phyloP scores from a whole-genome alignment of 53 echinoderm and acorn worm genomes.

The Stichopus horrens region DNA sequence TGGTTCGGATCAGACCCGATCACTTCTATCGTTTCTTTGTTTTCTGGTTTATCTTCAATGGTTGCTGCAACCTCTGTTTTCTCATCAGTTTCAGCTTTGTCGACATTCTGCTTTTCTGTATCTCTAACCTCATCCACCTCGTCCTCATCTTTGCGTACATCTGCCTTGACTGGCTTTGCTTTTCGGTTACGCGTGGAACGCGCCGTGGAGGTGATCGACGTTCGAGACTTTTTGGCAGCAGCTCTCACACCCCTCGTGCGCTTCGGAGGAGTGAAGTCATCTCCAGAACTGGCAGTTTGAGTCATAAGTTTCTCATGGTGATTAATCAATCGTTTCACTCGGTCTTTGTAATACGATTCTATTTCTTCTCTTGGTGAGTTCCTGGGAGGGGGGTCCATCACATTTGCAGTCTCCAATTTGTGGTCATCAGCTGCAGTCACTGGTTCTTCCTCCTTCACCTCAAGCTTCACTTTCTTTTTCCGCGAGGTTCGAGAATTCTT shows the following conservation, averaged over 20 bases:
- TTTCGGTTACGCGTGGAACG: constrained; percentile 7
- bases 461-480: constrained; percentile 6
- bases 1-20: not conserved
- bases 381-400: constrained; percentile 14
- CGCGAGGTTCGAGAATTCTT: not conserved
- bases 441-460: not conserved
- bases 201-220: not conserved
- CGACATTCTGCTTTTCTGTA: not conserved
- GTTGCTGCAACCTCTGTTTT: not conserved
- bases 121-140: not conserved
- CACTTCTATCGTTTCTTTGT: not conserved
- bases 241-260: not conserved
- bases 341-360: constrained; percentile 65
- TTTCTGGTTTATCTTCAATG: not conserved
- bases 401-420: not conserved
- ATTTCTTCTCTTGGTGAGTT: constrained; percentile 49
- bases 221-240: not conserved
- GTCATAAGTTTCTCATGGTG: constrained; percentile 78
- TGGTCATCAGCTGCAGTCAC: not conserved
- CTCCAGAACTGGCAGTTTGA: constrained; percentile 58
- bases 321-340: constrained; percentile 81
- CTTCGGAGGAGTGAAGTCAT: constrained; percentile 65
- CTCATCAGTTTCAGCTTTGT: not conserved
- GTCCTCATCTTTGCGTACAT: too few relatives aligned
- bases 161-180: not conserved